Conservation (phyloP, 2,113 vertebrate genomes). For the Heterochromis multidens region DNA sequence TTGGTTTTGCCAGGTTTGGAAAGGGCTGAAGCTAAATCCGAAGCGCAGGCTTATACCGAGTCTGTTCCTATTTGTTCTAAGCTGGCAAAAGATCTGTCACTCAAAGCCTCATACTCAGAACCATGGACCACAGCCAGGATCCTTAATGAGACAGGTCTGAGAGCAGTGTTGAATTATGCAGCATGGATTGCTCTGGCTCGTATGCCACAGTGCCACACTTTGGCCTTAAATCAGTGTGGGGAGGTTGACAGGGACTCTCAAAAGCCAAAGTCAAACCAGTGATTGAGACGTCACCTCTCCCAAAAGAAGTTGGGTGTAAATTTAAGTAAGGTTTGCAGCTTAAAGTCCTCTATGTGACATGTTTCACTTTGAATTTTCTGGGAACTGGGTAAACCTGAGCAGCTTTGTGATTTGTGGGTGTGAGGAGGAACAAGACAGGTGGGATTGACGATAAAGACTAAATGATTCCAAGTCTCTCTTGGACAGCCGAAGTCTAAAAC, state of each 20-base stretch:
- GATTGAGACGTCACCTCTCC: conserved; percentile 44
- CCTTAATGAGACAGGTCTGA: conserved; percentile 71
- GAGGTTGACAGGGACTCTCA: conserved; percentile 48
- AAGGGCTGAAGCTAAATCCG: not conserved
- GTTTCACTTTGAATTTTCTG: conserved; percentile 5
- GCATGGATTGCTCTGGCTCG: conserved; percentile 49
- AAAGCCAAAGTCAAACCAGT: conserved; percentile 46
- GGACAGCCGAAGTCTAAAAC: not conserved
- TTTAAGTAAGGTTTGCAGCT: conserved; percentile 22
- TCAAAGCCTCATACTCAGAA: conserved; percentile 41
- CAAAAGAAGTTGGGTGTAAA: conserved; percentile 34
- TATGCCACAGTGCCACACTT: conserved; percentile 19
- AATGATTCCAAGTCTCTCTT: not conserved
- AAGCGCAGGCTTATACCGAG: conserved; percentile 1
- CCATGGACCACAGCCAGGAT: conserved; percentile 55
- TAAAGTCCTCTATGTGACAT: conserved; percentile 18
- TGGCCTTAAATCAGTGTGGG: conserved; percentile 56
- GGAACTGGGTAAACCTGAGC: not conserved
- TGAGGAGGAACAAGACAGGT: not conserved
- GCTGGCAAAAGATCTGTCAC: conserved; percentile 60
- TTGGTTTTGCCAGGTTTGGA: not conserved
- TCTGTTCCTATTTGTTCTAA: conserved; percentile 40
- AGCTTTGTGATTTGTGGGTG: not conserved
- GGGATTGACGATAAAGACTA: not conserved
- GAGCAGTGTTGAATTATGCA: conserved; percentile 71